Evolutionary conservation across 37 sponge, comb jelly and placozoan genomes (phyloP).

Genomic region (Chondrosia reniformis): DNA sequence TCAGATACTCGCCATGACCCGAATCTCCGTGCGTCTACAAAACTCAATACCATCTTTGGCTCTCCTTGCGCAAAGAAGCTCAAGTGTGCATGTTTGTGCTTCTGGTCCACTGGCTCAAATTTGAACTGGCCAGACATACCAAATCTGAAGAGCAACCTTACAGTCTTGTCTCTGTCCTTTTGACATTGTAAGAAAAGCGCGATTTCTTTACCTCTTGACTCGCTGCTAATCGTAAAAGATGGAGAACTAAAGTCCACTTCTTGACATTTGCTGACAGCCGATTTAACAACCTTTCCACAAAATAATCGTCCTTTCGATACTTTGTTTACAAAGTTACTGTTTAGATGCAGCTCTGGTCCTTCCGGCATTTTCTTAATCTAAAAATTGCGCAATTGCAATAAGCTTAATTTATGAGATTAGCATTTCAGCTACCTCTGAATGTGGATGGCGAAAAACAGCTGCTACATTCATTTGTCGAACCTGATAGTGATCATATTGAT

Average conservation of each 20-base stretch:
- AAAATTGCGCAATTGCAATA: not conserved
- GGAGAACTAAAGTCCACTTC: conserved; percentile 48
- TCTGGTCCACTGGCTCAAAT: conserved; percentile 38
- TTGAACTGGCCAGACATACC: conserved; percentile 87
- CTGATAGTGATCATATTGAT: too few species aligned
- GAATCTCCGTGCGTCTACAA: conserved; percentile 80
- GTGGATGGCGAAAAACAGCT: too few species aligned
- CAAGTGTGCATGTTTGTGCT: conserved; percentile 79
- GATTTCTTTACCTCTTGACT: conserved; percentile 80
- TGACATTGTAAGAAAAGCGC: conserved; percentile 45
- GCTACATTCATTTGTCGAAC: too few species aligned
- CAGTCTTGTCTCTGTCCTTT: conserved; percentile 5
- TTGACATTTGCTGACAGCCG: conserved; percentile 51
- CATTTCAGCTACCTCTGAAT: too few species aligned
- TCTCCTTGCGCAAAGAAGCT: conserved; percentile 55
- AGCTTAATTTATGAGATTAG: too few species aligned
- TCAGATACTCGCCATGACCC: conserved; percentile 79
- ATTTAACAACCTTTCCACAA: conserved; percentile 44
- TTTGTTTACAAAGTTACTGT: conserved; percentile 61
- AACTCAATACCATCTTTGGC: conserved; percentile 47
- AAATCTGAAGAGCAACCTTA: conserved; percentile 72
- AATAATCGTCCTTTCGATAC: conserved; percentile 44
- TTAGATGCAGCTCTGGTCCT: conserved; percentile 75
- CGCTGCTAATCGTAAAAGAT: conserved; percentile 58
- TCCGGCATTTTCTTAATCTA: conserved; percentile 66